Evolutionary conservation across 2,888 invertebrate species (phyloP).

Genomic region (Campopleginae sp.): DNA sequence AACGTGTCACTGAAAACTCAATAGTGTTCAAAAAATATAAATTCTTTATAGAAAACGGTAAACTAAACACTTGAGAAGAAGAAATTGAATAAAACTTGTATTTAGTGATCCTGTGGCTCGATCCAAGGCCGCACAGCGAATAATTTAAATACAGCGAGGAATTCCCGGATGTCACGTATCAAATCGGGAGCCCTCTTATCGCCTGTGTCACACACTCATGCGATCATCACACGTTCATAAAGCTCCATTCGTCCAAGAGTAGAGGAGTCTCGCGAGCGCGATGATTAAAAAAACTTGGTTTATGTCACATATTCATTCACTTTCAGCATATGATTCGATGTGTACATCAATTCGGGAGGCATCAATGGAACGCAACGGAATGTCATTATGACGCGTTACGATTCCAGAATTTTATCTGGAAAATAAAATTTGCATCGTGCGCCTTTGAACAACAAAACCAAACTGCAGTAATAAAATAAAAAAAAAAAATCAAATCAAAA

Average conservation of each 20-base stretch:
- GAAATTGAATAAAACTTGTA: conserved; percentile 20
- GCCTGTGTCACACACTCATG: conserved; percentile 35
- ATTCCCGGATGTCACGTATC: conserved; percentile 67
- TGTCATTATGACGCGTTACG: too few relatives aligned
- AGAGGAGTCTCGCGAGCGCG: not conserved
- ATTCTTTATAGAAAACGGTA: too few relatives aligned
- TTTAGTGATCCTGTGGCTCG: conserved; percentile 4
- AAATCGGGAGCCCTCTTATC: conserved; percentile 35
- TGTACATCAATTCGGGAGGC: not conserved
- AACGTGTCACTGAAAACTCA: not conserved
- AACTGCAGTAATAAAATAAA: not conserved
- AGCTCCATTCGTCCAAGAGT: conserved; percentile 34
- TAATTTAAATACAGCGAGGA: conserved; percentile 73
- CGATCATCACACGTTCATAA: conserved; percentile 63
- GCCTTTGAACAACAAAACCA: not conserved
- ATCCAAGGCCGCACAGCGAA: conserved; percentile 46
- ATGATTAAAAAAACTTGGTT: conserved; percentile 19
- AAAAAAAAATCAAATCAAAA: not conserved
- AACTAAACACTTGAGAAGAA: not conserved
- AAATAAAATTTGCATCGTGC: not conserved
- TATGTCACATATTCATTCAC: not conserved
- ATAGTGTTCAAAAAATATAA: not conserved
- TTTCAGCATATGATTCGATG: not conserved
- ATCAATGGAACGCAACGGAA: not conserved
- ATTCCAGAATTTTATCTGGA: not conserved